Evolutionary conservation across 1,140 invertebrate species (phyloP).

Genomic region (Caenorhabditis inopinata): DNA sequence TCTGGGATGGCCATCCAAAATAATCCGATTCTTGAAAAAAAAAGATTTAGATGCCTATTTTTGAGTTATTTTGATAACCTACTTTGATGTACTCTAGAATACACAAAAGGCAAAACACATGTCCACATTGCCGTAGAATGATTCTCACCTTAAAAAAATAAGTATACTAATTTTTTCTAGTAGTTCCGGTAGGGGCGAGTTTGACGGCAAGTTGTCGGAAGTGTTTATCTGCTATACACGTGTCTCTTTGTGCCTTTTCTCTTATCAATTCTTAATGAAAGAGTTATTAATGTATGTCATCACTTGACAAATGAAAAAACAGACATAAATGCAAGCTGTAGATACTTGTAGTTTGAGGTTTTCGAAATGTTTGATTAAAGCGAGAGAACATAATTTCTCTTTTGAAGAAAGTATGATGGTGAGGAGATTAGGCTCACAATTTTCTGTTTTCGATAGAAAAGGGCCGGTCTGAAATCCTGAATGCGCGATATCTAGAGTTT

Average conservation of each 20-base stretch:
- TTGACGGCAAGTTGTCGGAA: too few relatives aligned
- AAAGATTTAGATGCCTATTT: background rate
- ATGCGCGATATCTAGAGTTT: too few relatives aligned
- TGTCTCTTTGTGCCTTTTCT: background rate
- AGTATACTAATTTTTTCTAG: too few relatives aligned
- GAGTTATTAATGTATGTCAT: conserved; percentile 21
- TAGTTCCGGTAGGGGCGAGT: too few relatives aligned
- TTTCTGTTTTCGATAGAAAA: too few relatives aligned
- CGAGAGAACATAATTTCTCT: too few relatives aligned
- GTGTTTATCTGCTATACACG: too few relatives aligned
- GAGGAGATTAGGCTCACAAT: too few relatives aligned
- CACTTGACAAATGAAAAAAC: background rate
- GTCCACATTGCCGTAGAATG: conserved; percentile 8
- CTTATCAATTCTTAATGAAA: background rate
- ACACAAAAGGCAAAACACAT: background rate
- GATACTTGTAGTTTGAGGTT: too few relatives aligned
- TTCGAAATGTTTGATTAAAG: too few relatives aligned
- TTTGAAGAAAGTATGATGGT: too few relatives aligned
- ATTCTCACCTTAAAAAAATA: background rate
- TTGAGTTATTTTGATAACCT: too few relatives aligned
- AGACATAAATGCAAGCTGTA: background rate
- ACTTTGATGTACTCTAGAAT: background rate
- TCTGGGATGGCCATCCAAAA: background rate
- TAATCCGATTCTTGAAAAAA: background rate
- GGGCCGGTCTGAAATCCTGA: background rate